Base-by-base conservation (phyloP, 2,888 invertebrate genomes). In the Tridacna crocea region DNA sequence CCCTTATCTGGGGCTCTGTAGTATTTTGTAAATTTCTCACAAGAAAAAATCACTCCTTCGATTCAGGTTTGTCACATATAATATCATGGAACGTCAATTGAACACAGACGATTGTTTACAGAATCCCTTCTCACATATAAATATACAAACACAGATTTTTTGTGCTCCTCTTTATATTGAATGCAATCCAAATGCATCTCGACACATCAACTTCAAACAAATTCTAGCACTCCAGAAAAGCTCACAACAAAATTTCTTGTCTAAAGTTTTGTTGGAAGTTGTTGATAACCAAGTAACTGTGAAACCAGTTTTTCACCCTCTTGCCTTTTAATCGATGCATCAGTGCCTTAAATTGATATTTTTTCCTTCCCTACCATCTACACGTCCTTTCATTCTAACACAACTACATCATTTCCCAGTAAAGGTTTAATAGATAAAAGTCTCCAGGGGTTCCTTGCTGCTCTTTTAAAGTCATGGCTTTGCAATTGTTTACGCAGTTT, bases 401-500 rank as follows among this genome's bases (percentile, higher is more conserved):
- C 90, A 13, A 92, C 91, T n/a, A 92, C 87, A 60, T 92, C 92
- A 60, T 87, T 88, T 10, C 82, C 81, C 61, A 90, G 79, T 46
- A 86, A 88, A 66, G 91, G 90, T 82, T 91, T 90, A 24, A 91
- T 84, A 66, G 87, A 83, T 73, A 93, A 83, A n/a, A 75, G 79
- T 75, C 92, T 88, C 94, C 97, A 97, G 17, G 98, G 98, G 93
- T 97, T 97, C 87, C 98, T 96, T 65, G 98, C 98, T 85, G 97
- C 97, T 93, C 97, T 96, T 92, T 97, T 96, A 92, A 98, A 95
- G 94, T 98, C 98, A 88, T 96, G 95, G 91, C 96, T 96, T 88
- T 97, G 96, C 93, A 98, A 95, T 94, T 96, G 96, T 95, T 97
- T 97, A 92, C 98, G 96, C 93, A 97, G 96, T 96, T 97, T 97